These are phyloP conservation scores for Thymelicus lineola DNA, from an alignment of 2,888 invertebrate genomes.

Conservation along the genomic window DNA sequence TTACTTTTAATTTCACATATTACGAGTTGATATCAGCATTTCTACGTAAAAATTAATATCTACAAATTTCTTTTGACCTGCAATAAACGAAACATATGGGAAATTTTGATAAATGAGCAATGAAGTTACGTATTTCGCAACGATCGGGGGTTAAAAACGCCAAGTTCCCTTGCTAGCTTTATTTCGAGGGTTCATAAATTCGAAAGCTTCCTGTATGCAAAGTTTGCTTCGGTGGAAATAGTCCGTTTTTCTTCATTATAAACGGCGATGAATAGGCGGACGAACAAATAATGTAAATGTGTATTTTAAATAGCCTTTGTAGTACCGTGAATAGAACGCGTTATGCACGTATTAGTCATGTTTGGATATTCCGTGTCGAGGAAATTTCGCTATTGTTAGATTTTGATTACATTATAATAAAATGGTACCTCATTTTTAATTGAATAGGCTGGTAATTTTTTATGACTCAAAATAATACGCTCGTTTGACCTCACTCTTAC, in stretches of 20 bases:
- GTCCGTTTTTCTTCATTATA: constrained; percentile 38
- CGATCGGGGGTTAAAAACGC: neutral
- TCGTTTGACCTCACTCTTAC: no score
- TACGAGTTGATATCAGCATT: neutral
- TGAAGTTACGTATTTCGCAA: neutral
- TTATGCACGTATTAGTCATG: constrained; percentile 21
- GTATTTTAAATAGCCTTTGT: constrained; percentile 33
- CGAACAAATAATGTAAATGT: constrained; percentile 38
- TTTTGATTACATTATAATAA: no score
- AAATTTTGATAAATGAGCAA: neutral
- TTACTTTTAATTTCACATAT: no score
- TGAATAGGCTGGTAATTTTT: no score
- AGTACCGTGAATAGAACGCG: constrained; percentile 21
- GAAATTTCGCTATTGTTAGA: neutral
- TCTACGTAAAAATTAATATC: neutral
- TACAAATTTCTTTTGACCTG: neutral
- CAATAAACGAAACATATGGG: neutral
- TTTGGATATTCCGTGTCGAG: constrained; percentile 8
- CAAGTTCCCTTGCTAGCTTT: constrained; percentile 12
- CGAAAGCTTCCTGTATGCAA: constrained; percentile 40
- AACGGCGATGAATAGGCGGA: constrained; percentile 35
- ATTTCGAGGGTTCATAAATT: constrained; percentile 36
- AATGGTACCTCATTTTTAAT: no score
- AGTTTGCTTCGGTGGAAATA: constrained; percentile 32
- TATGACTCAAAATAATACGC: no score